Base-by-base conservation (phyloP, 1,140 invertebrate genomes). In the Drosophila equinoxialis region DNA sequence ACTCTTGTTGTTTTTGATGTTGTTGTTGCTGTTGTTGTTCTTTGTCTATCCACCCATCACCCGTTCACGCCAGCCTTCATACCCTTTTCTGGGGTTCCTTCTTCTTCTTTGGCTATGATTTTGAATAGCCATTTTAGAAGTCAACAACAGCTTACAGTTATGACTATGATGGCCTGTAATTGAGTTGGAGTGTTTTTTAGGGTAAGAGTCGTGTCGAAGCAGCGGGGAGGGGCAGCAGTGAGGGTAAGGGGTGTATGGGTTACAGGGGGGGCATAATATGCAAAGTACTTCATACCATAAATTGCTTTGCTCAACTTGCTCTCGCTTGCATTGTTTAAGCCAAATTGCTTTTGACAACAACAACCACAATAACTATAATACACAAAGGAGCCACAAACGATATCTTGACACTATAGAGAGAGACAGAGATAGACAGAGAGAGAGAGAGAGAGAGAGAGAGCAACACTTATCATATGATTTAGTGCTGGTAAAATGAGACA, bases 341-440 rank as follows among this genome's bases (percentile, higher is more conserved):
- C 59, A 61, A 61, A 61, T 61, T 61, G 59, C 59, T 61, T 61
- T 61, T 61, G 59, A 61, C 59, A 61, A 42, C 59, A 61, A 42
- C 59, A 39, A 59, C 30, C 57, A 37, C 30, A 37, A 59, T 59
- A 59, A 59, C 45, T 51, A 51, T 51, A 51, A 51, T 51, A 51
- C 45, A 51, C 45, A 51, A 51, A 51, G 45, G 45, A 20, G 55
- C 55, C 23, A 35, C 55, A 58, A 58, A 58, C 55, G 55, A 58
- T 30, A 58, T 30, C 37, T 37, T 42, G 59, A 61, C 59, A 61
- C 59, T 61, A 51, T 51, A 39, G 37, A 61, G 59, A 39, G 37
- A 37, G 8, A 10, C 2, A 37, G 35, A 37, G 8, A 37, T 7
- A 37, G 35, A 37, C 8, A 37, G 45, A 48, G 45, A 6, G n/a